Evolutionary conservation across 1,140 invertebrate species (phyloP), one percentile per base, ranked within the genome.

Genomic region (Drosophila nikananu): DNA sequence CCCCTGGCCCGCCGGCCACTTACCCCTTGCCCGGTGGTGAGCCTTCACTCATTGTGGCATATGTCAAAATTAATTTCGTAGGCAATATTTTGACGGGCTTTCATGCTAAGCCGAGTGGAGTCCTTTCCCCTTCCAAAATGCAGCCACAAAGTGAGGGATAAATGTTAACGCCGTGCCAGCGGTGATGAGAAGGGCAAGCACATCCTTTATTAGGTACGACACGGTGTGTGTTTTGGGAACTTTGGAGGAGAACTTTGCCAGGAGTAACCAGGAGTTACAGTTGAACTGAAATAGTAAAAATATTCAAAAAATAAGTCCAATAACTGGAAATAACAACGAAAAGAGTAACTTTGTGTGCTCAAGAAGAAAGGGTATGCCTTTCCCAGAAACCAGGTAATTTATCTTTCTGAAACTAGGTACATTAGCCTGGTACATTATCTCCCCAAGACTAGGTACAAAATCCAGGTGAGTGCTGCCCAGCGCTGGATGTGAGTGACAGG

Each of bases 21-120:
- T 48, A 21, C 39, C 30, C 32, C 48, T 49, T 46, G 21, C 27
- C 30, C 35, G 19, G 12, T 27, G 44, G 44, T 52, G 46, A 64
- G 62, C 60, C 83, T 77, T 83, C 73, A 83, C 77, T 80, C 75
- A 80, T 83, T 87, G 76, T 87, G 83, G 80, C 83, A 89, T 77
- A 77, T 87, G 83, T 87, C 83, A 87, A 87, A 87, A 87, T 87
- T 87, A 87, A 87, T 87, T 87, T 81, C 81, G 73, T 75, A 75
- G 67, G 68, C 73, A 89, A 80, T 86, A 83, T 87, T 87, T 87
- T 87, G 83, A 87, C 80, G 86, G 80, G 64, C 79, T 83, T 77
- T 89, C 84, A 77, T 77, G 68, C 73, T 80, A 86, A 87, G 57
- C 72, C 46, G 42, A 75, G 49, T 52, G 17, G 27, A 19, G 35